Evolutionary conservation across 2,888 invertebrate species (phyloP), one percentile per base, ranked within the genome.

Genomic region (Eupithecia subfuscata): DNA sequence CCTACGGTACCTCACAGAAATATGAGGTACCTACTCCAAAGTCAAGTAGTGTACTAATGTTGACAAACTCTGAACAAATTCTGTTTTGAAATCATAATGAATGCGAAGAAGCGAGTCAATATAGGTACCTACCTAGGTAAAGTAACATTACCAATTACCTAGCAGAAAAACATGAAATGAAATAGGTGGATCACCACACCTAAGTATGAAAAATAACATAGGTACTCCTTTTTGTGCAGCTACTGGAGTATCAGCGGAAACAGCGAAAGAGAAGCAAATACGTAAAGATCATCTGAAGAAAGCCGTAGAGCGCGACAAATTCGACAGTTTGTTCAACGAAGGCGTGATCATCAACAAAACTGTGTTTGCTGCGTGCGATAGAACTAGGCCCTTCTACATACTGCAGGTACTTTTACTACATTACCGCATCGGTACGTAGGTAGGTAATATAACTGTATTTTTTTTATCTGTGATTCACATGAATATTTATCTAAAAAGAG

Each of bases 291-390:
- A 87, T 0, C 63, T 92, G 37, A 85, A 86, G 76, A 87, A 85
- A 18, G 91, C 92, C 82, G 90, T 83, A 79, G 91, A 91, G 69
- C 86, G 94, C 1, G 94, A 94, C 78, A 88, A 88, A 79, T 94
- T 86, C 79, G 94, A 94, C 68, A 82, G 87, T 0, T 84, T 94
- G 78, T 93, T 86, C 80, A 92, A 94, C 81, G 81, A 83, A 0
- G 85, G 88, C 2, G 93, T 94, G 11, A 86, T 92, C 30, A 88
- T 95, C 70, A 94, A 93, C 77, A 83, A 92, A n/a, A 92, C 93
- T 0, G 84, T 86, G 43, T 89, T 90, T 80, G 90, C 93, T 0
- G 93, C 94, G 0, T 95, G 94, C 80, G 94, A 94, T 78, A 86
- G 94, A 8, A 90, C 91, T 12, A 84, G 94, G 2, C 85, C 90